Evolutionary conservation across 2,888 invertebrate species (phyloP), one percentile per base, ranked within the genome.

Genomic region (Serripes groenlandicus): DNA sequence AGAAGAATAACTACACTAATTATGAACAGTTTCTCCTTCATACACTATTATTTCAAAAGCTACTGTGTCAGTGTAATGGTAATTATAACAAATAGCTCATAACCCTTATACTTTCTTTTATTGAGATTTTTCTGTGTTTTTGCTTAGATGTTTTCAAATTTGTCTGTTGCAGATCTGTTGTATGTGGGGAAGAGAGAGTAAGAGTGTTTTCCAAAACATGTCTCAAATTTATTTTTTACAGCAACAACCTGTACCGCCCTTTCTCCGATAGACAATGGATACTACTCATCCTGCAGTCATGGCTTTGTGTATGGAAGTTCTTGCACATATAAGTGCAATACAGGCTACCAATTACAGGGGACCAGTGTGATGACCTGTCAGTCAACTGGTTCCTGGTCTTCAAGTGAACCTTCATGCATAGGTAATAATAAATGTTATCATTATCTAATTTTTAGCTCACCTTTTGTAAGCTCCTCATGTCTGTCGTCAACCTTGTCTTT

Each of bases 331-430:
- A 21, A 15, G 7, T 70, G 70, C 32, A n/a, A 52, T 30, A 7
- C 21, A 52, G 70, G 70, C n/a, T 70, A 70, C 21, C n/a, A 32
- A 11, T 32, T 52, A 28, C 32, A 52, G n/a, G 70, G 70, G n/a
- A 52, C 70, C 34, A 70, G 30, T 7, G 30, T 11, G 21, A n/a
- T 70, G n/a, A 52, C 70, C 3, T 70, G 70, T 54, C 28, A 32
- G 23, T 23, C 26, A n/a, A 32, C 26, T 11, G 70, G 70, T 34
- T 32, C 34, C 52, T 70, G 70, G 70, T 28, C 69, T 18, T 18
- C 42, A n/a, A 32, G 1, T 21, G n/a, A 18, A 15, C 64, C 64
- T 64, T 35, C 64, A 9, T 64, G 64, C n/a, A n/a, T 18, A 34
- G 64, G 64, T 64, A n/a, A 34, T 52, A 15, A 15, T 15, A 52